Percentiles rank a stretch among this genome's conserved stretches.
Conservation (phyloP, 2,113 vertebrate species). For the Myrmophylax atrothorax region DNA sequence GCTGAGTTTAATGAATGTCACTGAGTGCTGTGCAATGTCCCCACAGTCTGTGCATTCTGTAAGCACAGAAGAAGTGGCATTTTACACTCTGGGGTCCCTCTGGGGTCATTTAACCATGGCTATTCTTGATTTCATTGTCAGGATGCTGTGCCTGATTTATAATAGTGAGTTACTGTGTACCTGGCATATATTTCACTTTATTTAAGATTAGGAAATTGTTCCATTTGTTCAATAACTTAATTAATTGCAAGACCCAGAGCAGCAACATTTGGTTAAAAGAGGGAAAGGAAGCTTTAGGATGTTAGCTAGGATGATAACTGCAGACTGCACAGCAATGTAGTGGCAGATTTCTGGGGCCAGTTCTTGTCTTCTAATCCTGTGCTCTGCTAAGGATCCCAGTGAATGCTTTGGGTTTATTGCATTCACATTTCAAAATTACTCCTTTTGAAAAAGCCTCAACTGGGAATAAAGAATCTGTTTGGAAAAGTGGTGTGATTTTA, state of each 20-base stretch:
- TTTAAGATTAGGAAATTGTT: neutral
- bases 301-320: neutral
- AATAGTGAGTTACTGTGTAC: neutral
- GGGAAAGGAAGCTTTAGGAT: neutral
- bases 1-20: slow-evolving; percentile 15
- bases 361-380: neutral
- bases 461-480: neutral
- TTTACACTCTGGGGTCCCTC: neutral
- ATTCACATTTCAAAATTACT: neutral
- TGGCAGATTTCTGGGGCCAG: neutral
- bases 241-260: neutral
- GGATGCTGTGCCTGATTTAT: neutral
- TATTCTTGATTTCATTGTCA: neutral
- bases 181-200: neutral
- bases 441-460: neutral
- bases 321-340: neutral
- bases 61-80: neutral
- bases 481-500: neutral
- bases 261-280: neutral
- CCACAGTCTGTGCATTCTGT: neutral
- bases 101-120: neutral
- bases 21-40: neutral
- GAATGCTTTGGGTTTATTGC: neutral
- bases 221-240: neutral
- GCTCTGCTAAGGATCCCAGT: neutral